phyloP scores from a whole-genome alignment of 2,888 invertebrate species.

The Elysia crispata region DNA sequence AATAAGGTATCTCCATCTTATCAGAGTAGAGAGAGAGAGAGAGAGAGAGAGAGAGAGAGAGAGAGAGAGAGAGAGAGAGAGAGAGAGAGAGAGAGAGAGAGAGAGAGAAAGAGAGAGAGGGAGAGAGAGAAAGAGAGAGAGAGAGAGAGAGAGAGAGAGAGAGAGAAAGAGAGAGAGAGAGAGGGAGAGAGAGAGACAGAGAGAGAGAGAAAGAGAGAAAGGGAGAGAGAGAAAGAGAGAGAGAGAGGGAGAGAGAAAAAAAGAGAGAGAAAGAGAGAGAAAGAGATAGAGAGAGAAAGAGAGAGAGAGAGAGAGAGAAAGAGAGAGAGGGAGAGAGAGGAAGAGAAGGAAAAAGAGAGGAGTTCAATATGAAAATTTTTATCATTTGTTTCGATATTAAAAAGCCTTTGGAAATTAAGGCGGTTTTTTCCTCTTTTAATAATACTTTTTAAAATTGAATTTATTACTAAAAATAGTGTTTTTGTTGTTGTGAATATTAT shows the following conservation, averaged over 20 bases:
- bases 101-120: neutral
- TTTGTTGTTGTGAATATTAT: no score
- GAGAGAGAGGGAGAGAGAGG: no score
- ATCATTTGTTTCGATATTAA: no score
- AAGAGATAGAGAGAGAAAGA: no score
- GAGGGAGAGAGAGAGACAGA: slow-evolving; percentile 6
- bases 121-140: slow-evolving; percentile 28
- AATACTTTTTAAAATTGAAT: no score
- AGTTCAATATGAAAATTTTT: no score
- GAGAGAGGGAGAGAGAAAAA: neutral
- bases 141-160: slow-evolving; percentile 10
- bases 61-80: slow-evolving; percentile 31
- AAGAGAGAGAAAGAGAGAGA: neutral
- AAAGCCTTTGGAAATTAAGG: no score
- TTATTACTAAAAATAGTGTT: no score
- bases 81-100: neutral
- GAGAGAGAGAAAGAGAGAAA: neutral
- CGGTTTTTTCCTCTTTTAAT: no score
- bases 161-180: neutral
- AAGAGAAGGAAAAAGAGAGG: no score
- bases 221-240: neutral
- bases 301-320: no score
- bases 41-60: neutral
- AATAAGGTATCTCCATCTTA: neutral
- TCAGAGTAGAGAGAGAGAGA: neutral